These are phyloP conservation scores for Cryptoblepharus egeriae DNA, from an alignment of 2,797 vertebrate genomes.

Conservation along the genomic window DNA sequence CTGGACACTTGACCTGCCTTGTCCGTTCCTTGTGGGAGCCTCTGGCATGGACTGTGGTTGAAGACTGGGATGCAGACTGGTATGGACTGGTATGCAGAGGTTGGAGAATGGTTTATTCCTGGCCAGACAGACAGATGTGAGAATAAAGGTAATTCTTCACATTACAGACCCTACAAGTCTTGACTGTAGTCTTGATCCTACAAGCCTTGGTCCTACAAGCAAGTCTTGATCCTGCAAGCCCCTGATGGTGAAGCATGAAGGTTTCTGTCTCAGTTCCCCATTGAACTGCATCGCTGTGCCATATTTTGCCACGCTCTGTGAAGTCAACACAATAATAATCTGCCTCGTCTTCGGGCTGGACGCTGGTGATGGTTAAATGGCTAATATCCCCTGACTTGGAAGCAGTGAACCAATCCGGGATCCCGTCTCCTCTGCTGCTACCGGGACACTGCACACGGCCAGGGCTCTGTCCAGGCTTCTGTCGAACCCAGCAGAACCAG, in stretches of 20 bases:
- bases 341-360: conserved; percentile 1
- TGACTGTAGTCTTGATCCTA: no score
- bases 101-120: no score
- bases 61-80: no score
- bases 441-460: fast-evolving
- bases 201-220: no score
- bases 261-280: conserved; percentile 20
- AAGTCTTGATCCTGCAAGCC: background rate
- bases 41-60: no score
- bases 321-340: conserved; percentile 29
- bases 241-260: background rate
- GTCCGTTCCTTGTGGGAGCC: no score
- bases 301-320: background rate
- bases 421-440: background rate
- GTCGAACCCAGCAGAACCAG: background rate
- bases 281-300: background rate
- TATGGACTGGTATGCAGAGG: no score
- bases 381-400: background rate
- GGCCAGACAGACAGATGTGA: no score
- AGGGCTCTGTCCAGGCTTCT: background rate
- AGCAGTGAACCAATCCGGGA: conserved; percentile 2
- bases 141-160: no score
- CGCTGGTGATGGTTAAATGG: background rate
- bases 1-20: no score
- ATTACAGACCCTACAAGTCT: no score